Evolutionary conservation across 2,113 vertebrate species (phyloP).

Genomic region (Grantiella picta): DNA sequence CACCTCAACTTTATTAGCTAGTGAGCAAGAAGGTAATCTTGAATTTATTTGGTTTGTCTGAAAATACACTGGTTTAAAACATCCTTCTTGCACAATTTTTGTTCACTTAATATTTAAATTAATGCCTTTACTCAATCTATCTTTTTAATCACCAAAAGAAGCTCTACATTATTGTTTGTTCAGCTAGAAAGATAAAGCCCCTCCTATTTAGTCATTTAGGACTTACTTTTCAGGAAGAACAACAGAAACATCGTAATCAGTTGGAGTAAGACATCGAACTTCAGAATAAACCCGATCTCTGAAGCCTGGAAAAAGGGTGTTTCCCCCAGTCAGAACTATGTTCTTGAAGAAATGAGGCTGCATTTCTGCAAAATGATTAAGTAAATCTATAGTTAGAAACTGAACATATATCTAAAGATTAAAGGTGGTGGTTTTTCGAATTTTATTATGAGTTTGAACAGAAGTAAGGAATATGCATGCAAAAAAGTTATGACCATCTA

Average conservation of each 20-base stretch:
- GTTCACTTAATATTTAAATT: not conserved
- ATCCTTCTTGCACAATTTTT: not conserved
- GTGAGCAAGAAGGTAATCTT: not conserved
- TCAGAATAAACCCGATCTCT: conserved; percentile 91
- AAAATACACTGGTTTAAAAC: not conserved
- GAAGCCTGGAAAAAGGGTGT: conserved; percentile 89
- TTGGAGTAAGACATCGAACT: conserved; percentile 89
- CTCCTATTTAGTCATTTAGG: not conserved
- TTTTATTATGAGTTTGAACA: not conserved
- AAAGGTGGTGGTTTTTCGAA: not conserved
- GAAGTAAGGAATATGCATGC: not conserved
- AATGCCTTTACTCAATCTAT: not conserved
- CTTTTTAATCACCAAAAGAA: not conserved
- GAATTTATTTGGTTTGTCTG: not conserved
- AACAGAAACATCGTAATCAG: conserved; percentile 89
- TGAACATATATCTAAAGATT: not conserved
- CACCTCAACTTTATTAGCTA: not conserved
- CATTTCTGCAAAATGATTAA: conserved; percentile 83
- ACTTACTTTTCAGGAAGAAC: conserved; percentile 90
- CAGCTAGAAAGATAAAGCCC: not conserved
- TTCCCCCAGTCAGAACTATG: conserved; percentile 94
- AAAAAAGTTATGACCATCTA: not conserved
- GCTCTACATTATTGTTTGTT: not conserved
- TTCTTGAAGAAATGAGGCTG: conserved; percentile 98
- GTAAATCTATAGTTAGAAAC: not conserved